Conservation (phyloP, 2,888 invertebrate species). For the Xylota sylvarum region DNA sequence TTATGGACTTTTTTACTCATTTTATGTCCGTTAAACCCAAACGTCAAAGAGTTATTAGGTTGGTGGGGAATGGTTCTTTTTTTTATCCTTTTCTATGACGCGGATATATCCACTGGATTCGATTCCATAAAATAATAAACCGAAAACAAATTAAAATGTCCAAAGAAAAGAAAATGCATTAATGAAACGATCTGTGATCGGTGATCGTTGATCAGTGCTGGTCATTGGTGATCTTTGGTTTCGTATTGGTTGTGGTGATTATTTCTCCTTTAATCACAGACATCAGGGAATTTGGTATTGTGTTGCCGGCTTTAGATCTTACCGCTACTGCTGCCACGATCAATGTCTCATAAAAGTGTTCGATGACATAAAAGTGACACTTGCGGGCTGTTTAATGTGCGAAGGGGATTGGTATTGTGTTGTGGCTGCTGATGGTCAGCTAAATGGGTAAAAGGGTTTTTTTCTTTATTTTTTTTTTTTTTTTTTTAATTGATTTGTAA, state of each 20-base stretch:
- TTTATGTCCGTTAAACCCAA: slow-evolving; percentile 35
- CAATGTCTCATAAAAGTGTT: slow-evolving; percentile 70
- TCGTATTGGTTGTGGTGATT: slow-evolving; percentile 19
- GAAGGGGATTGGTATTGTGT: slow-evolving; percentile 73
- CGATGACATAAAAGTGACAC: slow-evolving; percentile 76
- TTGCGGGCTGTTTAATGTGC: slow-evolving; percentile 68
- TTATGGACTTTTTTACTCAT: slow-evolving; percentile 51
- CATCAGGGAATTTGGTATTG: slow-evolving; percentile 20
- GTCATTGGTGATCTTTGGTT: slow-evolving; percentile 9
- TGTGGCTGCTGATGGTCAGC: slow-evolving; percentile 46
- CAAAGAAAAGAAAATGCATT: slow-evolving; percentile 35
- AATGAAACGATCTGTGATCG: slow-evolving; percentile 32
- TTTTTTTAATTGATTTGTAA: slow-evolving; percentile 65
- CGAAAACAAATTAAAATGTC: slow-evolving; percentile 60
- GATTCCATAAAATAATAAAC: slow-evolving; percentile 47
- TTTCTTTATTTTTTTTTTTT: slow-evolving; percentile 16
- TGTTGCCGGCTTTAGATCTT: slow-evolving; percentile 27
- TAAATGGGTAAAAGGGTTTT: slow-evolving; percentile 27
- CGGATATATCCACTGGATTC: neutral
- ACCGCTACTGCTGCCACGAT: slow-evolving; percentile 36
- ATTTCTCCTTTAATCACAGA: slow-evolving; percentile 44
- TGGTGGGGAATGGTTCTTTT: slow-evolving; percentile 6
- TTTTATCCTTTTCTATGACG: slow-evolving; percentile 1
- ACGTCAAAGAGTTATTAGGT: slow-evolving; percentile 42
- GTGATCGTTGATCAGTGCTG: slow-evolving; percentile 17